A percentile compares a stretch with the other conserved stretches of the same genome.
Evolutionary conservation across 2,888 invertebrate species (phyloP).

Genomic region (Serrognathus titanus): DNA sequence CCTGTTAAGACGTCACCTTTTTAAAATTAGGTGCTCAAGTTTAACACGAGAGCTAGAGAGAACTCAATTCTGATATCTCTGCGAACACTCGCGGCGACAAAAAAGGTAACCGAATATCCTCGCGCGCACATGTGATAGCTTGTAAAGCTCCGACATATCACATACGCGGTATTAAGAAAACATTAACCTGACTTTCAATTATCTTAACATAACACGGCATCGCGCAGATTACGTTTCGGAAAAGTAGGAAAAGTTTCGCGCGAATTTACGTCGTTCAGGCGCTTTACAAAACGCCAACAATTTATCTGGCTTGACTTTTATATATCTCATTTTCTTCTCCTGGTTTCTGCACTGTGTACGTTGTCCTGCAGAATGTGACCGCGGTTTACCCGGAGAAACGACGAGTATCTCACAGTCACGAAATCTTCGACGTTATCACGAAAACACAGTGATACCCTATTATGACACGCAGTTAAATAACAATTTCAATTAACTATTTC

Average conservation of each 20-base stretch:
- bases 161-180: too few species aligned
- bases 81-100: background rate
- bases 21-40: too few species aligned
- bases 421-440: constrained; percentile 29
- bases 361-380: constrained; percentile 31
- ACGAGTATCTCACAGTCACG: constrained; percentile 22
- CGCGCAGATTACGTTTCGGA: background rate
- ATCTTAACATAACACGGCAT: too few species aligned
- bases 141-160: too few species aligned
- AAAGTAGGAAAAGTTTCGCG: background rate
- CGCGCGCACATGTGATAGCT: too few species aligned
- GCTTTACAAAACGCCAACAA: constrained; percentile 44
- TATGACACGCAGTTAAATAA: constrained; percentile 33
- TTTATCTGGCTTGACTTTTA: constrained; percentile 45
- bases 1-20: too few species aligned
- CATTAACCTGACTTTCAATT: too few species aligned
- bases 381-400: constrained; percentile 17
- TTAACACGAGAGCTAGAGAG: background rate
- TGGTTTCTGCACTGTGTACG: constrained; percentile 32
- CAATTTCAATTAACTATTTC: constrained; percentile 35
- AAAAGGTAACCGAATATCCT: too few species aligned
- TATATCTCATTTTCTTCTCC: constrained; percentile 43
- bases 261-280: constrained; percentile 32
- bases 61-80: background rate
- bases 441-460: constrained; percentile 29